Conservation (phyloP, 2,113 vertebrate species). For the Cairina moschata region DNA sequence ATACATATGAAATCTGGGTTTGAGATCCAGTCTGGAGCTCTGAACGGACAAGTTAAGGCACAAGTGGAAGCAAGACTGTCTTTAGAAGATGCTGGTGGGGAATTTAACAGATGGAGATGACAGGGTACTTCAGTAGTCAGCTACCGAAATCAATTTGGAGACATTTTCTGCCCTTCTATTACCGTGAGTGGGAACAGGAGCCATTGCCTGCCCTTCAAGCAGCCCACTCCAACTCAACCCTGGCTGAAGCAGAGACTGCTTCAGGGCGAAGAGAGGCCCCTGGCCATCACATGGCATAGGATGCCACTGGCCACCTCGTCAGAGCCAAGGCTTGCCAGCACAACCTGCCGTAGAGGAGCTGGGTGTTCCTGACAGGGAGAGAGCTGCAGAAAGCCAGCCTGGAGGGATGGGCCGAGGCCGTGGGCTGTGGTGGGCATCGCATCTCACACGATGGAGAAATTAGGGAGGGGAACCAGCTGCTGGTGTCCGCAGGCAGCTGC, state of each 20-base stretch:
- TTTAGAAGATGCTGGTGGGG: neutral
- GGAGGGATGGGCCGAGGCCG: neutral
- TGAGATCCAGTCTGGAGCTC: neutral
- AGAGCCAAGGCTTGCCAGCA: neutral
- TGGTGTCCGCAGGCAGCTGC: neutral
- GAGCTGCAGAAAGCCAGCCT: rapidly evolving
- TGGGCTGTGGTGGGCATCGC: neutral
- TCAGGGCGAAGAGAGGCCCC: neutral
- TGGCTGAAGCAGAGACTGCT: neutral
- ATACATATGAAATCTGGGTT: neutral
- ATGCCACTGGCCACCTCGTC: neutral
- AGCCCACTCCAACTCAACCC: neutral
- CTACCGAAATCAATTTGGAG: neutral
- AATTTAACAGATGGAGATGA: neutral
- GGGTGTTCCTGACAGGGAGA: neutral
- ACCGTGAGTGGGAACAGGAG: neutral
- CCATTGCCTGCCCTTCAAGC: neutral
- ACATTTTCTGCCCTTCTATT: neutral
- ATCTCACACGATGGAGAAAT: too few species aligned
- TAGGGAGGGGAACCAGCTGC: neutral
- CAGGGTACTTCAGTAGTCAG: neutral
- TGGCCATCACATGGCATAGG: neutral
- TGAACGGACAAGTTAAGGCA: neutral
- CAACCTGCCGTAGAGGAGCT: neutral
- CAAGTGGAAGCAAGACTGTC: neutral